Percentiles rank a stretch among this genome's conserved stretches.
phyloP scores from a whole-genome alignment of 2,797 vertebrate species.

The Lerista edwardsae region DNA sequence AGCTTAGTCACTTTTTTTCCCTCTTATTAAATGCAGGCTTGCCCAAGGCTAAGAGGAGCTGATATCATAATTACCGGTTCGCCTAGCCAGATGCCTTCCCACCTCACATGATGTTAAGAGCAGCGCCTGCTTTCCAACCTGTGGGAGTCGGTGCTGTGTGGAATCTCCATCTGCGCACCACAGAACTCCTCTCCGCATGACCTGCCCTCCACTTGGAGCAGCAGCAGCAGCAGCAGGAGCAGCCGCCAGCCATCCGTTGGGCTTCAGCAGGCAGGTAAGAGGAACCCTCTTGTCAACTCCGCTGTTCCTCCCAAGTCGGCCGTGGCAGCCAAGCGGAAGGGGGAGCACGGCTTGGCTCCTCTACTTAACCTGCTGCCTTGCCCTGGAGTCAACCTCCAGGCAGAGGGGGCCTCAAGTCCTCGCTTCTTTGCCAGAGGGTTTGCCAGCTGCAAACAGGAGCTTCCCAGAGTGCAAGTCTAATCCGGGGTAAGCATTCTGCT shows the following conservation, averaged over 20 bases:
- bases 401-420: conserved; percentile 59
- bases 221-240: conserved; percentile 58
- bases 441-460: neutral
- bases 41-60: conserved; percentile 80
- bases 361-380: conserved; percentile 70
- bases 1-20: conserved; percentile 78
- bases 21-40: conserved; percentile 78
- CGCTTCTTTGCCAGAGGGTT: conserved; percentile 44
- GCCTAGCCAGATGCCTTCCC: conserved; percentile 80
- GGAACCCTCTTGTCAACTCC: conserved; percentile 76
- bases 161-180: conserved; percentile 74
- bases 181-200: conserved; percentile 68
- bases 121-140: conserved; percentile 80
- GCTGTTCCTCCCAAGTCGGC: conserved; percentile 71
- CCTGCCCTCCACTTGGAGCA: conserved; percentile 72
- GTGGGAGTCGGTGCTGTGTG: conserved; percentile 74
- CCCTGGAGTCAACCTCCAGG: conserved; percentile 20
- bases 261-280: conserved; percentile 88
- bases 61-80: conserved; percentile 85
- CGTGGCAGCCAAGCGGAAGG: conserved; percentile 76
- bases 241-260: conserved; percentile 67
- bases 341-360: conserved; percentile 61
- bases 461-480: conserved; percentile 20
- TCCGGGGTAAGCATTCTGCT: conserved; percentile 50
- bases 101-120: conserved; percentile 79